Evolutionary conservation across 2,888 invertebrate genomes (phyloP), one percentile per base, ranked within the genome.

Genomic region (Drosophila rellima): DNA sequence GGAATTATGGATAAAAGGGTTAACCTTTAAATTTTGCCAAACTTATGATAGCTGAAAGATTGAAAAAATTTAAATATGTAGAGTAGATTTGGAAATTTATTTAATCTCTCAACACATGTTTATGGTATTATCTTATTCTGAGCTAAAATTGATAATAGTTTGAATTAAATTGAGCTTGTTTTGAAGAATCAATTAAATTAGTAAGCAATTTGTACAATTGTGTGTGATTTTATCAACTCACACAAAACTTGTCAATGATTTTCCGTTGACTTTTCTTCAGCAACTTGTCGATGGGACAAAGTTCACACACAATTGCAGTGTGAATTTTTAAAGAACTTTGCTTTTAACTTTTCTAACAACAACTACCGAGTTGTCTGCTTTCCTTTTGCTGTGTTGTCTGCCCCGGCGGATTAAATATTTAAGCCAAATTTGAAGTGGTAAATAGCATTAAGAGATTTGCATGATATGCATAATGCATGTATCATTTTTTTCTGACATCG

Each of bases 361-460:
- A 18, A 29, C 15, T 39, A 42, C n/a, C 5, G n/a, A 10, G 15
- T 18, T 20, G 11, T 57, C 26, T 23, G 39, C 15, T 6, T 31
- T 33, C n/a, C 11, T 26, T 39, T 23, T 18, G 3, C 29, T 13
- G 6, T 10, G 23, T n/a, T 29, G 17, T 45, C 54, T 15, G 23
- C 35, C 26, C 62, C 5, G 2, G 26, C 26, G 26, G 1, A 64
- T 81, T 63, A 69, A 87, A 77, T 64, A 81, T 83, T 74, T 78
- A 80, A 80, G 62, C 48, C 31, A 44, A 72, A 64, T 61, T 80
- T 70, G 33, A 70, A 80, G 83, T 82, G 83, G 83, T 76, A 88
- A 88, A 82, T 74, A 64, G 67, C 75, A 70, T 88, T 75, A 66
- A 70, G 63, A 55, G 73, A 88, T 88, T 88, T 88, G 83, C 89